These are phyloP conservation scores for Oncorhynchus nerka DNA, from an alignment of 2,113 vertebrate species.

Conservation along the genomic window DNA sequence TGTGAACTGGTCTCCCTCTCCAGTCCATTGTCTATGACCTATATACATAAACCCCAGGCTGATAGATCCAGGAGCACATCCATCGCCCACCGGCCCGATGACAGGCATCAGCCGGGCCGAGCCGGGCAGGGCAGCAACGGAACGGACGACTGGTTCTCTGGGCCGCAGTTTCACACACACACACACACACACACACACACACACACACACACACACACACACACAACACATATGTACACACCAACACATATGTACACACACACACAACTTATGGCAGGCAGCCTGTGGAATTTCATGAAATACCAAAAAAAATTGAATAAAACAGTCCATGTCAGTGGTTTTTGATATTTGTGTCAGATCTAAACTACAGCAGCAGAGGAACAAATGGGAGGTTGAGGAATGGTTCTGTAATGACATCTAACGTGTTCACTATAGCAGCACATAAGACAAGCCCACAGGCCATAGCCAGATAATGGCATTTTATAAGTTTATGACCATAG, in stretches of 20 bases:
- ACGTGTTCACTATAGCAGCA: background rate
- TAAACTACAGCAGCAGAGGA: background rate
- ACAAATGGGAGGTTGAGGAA: slow-evolving; percentile 5
- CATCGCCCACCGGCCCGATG: slow-evolving; percentile 24
- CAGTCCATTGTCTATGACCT: slow-evolving; percentile 67
- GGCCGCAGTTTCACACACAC: background rate
- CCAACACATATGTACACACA: background rate
- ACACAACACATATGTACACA: background rate
- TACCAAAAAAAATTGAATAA: background rate
- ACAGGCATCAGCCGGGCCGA: slow-evolving; percentile 27
- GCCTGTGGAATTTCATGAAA: background rate
- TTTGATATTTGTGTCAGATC: too few relatives aligned
- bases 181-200: background rate
- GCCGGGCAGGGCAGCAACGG: too few relatives aligned
- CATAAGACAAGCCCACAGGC: background rate
- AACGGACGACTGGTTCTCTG: background rate
- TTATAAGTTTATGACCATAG: too few relatives aligned
- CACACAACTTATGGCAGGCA: background rate
- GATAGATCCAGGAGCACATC: slow-evolving; percentile 44
- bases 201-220: background rate
- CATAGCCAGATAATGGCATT: background rate
- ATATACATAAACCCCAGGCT: slow-evolving; percentile 67
- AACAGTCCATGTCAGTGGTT: background rate
- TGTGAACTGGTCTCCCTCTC: slow-evolving; percentile 27
- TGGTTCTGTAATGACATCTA: background rate